phyloP scores from a whole-genome alignment of 2,113 vertebrate genomes.

The Dermatemys mawii region DNA sequence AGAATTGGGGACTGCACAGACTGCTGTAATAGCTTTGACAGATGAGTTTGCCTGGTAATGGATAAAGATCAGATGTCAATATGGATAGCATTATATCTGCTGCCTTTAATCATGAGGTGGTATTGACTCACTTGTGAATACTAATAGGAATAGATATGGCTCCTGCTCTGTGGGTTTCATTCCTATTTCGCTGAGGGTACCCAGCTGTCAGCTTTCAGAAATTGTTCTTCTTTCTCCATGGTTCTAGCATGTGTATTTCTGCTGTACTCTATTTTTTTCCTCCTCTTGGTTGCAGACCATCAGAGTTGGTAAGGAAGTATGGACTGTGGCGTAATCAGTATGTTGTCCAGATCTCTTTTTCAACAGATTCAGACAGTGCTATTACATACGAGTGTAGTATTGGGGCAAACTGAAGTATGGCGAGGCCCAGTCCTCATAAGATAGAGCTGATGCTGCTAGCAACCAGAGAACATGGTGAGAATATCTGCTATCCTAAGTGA shows the following conservation, averaged over 20 bases:
- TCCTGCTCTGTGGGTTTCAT: neutral
- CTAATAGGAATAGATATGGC: neutral
- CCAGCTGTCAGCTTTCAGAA: neutral
- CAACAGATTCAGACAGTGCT: neutral
- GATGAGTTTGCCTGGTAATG: neutral
- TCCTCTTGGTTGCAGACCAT: neutral
- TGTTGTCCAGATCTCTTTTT: neutral
- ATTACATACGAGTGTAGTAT: neutral
- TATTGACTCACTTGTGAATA: neutral
- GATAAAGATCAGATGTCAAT: neutral
- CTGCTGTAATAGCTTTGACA: neutral
- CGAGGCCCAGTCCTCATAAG: neutral
- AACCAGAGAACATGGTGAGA: neutral
- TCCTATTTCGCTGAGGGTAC: neutral
- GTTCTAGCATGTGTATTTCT: neutral
- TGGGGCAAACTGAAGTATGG: neutral
- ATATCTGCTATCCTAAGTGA: neutral
- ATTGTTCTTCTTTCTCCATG: neutral
- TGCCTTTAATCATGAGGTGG: neutral
- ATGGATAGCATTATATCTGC: neutral
- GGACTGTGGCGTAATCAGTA: neutral
- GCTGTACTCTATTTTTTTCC: neutral
- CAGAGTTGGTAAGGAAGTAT: neutral
- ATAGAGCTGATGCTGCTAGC: neutral
- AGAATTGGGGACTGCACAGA: neutral